phyloP scores from a whole-genome alignment of 2,888 invertebrate species.

The Eutolmus rufibarbis region DNA sequence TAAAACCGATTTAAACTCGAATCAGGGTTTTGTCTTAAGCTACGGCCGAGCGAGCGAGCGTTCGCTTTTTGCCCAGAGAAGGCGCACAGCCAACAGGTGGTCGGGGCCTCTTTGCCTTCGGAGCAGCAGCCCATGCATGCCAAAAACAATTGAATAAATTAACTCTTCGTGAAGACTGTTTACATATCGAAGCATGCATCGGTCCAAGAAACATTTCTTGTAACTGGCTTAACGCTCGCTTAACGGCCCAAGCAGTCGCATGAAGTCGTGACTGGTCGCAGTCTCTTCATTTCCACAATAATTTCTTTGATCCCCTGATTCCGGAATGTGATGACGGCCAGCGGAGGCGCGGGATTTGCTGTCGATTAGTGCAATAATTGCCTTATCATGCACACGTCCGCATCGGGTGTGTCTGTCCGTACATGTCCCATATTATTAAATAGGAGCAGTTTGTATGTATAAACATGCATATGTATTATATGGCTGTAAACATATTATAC shows the following conservation, averaged over 20 bases:
- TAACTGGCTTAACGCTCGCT: neutral
- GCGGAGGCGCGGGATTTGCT: neutral
- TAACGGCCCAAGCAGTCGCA: neutral
- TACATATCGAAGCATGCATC: conserved; percentile 7
- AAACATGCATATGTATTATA: no score
- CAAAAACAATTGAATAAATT: conserved; percentile 24
- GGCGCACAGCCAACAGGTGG: neutral
- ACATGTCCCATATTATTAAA: no score
- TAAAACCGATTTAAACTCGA: neutral
- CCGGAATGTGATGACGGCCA: neutral
- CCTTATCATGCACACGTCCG: neutral
- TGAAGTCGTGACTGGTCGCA: neutral
- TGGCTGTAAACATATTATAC: no score
- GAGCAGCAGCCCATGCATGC: neutral
- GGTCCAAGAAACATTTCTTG: neutral
- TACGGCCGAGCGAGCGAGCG: neutral
- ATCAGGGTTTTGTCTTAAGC: neutral
- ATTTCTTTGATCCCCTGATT: neutral
- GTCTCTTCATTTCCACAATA: neutral
- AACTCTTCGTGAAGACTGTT: neutral
- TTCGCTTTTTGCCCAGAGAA: neutral
- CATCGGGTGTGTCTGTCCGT: neutral
- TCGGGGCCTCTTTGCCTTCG: neutral
- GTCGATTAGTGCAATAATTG: neutral
- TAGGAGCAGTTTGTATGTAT: no score